Evolutionary conservation across 2,888 invertebrate genomes (phyloP).

Genomic region (Matsumyia berberina): DNA sequence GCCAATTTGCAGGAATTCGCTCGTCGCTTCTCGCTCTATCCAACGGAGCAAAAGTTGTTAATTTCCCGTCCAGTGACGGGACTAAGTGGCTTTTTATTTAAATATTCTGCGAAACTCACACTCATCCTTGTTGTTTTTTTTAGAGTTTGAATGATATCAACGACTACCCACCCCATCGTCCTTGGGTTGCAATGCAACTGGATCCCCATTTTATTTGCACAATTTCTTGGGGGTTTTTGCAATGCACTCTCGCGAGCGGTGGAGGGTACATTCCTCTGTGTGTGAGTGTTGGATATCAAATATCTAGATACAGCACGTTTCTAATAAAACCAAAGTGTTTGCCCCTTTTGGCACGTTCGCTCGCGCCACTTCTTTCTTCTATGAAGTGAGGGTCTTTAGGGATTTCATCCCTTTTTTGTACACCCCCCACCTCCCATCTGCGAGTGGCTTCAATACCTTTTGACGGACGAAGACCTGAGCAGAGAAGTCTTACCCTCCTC

Average conservation of each 20-base stretch:
- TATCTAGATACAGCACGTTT: conserved; percentile 75
- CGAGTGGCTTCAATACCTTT: conserved; percentile 65
- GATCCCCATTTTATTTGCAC: conserved; percentile 54
- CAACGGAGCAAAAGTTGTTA: no score
- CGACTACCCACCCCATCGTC: background rate
- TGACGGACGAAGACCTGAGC: conserved; percentile 54
- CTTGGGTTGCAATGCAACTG: background rate
- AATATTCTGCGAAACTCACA: conserved; percentile 27
- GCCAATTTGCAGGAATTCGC: conserved; percentile 13
- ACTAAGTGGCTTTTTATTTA: conserved; percentile 29
- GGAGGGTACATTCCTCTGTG: conserved; percentile 9
- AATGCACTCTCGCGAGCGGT: conserved; percentile 58
- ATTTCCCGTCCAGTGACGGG: background rate
- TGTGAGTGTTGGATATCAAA: conserved; percentile 69
- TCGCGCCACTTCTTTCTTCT: conserved; percentile 42
- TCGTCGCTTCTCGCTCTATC: background rate
- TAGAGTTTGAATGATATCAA: conserved; percentile 28
- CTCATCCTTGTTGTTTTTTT: conserved; percentile 20
- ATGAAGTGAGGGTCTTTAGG: conserved; percentile 50
- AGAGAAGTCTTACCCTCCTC: conserved; percentile 1
- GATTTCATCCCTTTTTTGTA: conserved; percentile 58
- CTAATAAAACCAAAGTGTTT: conserved; percentile 74
- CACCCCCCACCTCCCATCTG: conserved; percentile 8
- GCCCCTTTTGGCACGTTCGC: conserved; percentile 75
- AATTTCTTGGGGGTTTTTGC: conserved; percentile 44